Evolutionary conservation across 2,888 invertebrate genomes (phyloP).

Genomic region (Hemaris fuciformis): DNA sequence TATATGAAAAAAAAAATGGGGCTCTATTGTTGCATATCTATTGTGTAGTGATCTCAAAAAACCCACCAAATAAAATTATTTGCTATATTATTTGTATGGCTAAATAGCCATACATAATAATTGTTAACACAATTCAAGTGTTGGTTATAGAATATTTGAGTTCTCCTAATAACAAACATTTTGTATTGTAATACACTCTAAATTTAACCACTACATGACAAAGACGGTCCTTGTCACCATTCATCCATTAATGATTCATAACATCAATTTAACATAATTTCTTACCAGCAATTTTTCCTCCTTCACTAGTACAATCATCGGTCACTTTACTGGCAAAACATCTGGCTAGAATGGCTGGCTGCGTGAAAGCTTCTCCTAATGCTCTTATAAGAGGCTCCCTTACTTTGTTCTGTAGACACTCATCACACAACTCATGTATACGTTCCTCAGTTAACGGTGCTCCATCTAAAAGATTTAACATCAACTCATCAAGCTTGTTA

Average conservation of each 20-base stretch:
- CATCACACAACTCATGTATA: conserved; percentile 87
- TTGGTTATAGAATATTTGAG: too few species aligned
- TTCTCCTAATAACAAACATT: too few species aligned
- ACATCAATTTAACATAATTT: neutral
- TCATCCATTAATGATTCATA: neutral
- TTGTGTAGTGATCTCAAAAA: too few species aligned
- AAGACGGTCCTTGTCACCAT: too few species aligned
- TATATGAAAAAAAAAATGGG: too few species aligned
- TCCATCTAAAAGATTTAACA: conserved; percentile 58
- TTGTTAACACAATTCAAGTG: too few species aligned
- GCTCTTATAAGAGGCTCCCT: conserved; percentile 88
- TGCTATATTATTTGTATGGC: too few species aligned
- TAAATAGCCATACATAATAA: too few species aligned
- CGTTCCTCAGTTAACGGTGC: conserved; percentile 87
- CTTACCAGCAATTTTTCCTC: conserved; percentile 53
- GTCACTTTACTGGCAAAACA: conserved; percentile 83
- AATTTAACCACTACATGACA: too few species aligned
- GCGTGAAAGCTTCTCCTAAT: conserved; percentile 88
- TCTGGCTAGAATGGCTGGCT: conserved; percentile 82
- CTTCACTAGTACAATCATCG: conserved; percentile 35
- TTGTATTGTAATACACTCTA: too few species aligned
- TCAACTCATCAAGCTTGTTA: conserved; percentile 43
- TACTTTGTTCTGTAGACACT: conserved; percentile 85
- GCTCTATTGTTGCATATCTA: too few species aligned
- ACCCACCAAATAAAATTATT: too few species aligned